Conservation (phyloP, 2,797 vertebrate species). For the Gadopsis marmoratus region DNA sequence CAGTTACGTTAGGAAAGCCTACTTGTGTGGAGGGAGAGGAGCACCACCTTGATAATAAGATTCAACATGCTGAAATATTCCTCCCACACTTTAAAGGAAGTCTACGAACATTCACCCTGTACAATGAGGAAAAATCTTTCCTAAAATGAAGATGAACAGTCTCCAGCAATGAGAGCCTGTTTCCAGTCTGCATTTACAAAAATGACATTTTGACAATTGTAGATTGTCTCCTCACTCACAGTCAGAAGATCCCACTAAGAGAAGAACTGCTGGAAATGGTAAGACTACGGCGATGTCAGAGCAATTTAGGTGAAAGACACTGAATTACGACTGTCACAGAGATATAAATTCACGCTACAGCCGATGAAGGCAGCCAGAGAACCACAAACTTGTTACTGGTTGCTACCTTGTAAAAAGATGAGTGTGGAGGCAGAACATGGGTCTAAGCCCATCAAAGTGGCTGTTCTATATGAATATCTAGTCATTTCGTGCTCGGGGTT, state of each 20-base stretch:
- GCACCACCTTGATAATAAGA: background rate
- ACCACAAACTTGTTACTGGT: background rate
- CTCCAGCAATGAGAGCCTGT: background rate
- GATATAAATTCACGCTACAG: too few relatives aligned
- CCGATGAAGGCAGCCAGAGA: background rate
- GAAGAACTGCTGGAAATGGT: background rate
- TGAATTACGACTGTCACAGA: background rate
- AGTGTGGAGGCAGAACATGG: background rate
- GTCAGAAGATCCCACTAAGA: background rate
- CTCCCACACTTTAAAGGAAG: background rate
- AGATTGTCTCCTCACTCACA: background rate
- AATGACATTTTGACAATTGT: slow-evolving; percentile 2
- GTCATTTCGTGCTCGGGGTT: background rate
- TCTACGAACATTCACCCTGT: background rate
- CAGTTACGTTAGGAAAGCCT: background rate
- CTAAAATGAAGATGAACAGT: background rate
- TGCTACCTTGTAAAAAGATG: background rate
- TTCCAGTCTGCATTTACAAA: slow-evolving; percentile 10
- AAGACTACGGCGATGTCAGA: background rate
- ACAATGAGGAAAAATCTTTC: background rate
- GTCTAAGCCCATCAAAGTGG: too few relatives aligned
- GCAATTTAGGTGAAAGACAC: background rate
- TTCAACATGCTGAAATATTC: background rate
- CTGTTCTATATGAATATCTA: too few relatives aligned
- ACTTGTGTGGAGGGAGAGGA: background rate